A percentile compares a stretch with the other conserved stretches of the same genome.
Evolutionary conservation across 2,797 vertebrate genomes (phyloP).

Genomic region (Dromococcyx pavoninus): DNA sequence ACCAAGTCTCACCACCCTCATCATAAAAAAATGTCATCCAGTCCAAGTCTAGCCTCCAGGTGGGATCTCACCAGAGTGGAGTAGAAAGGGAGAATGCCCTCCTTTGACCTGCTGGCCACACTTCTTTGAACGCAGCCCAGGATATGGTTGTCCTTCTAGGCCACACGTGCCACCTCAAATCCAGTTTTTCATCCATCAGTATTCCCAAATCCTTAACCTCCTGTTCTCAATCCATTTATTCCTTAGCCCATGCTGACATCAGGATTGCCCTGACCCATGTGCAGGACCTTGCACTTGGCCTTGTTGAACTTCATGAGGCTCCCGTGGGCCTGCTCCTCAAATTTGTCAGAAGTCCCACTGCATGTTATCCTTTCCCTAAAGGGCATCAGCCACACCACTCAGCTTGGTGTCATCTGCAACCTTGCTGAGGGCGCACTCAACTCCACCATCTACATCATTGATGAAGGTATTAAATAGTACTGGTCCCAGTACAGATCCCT

Average conservation of each 20-base stretch:
- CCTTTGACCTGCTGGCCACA: not conserved
- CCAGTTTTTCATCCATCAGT: not conserved
- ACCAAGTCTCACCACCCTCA: not conserved
- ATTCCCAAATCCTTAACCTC: not conserved
- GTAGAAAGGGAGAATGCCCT: not conserved
- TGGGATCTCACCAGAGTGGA: not conserved
- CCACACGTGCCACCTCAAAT: rapidly evolving
- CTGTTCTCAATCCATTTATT: not conserved
- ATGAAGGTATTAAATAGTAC: no score
- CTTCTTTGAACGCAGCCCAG: not conserved
- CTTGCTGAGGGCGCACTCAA: not conserved
- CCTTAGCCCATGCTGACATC: rapidly evolving
- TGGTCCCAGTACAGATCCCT: no score
- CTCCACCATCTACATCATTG: not conserved
- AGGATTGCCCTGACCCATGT: not conserved
- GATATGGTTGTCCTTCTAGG: not conserved
- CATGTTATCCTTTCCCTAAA: not conserved
- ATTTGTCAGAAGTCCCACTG: not conserved
- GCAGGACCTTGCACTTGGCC: not conserved
- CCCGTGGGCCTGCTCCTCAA: not conserved
- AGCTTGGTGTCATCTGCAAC: not conserved
- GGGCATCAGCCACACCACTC: not conserved
- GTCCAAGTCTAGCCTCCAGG: not conserved
- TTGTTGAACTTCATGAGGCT: not conserved
- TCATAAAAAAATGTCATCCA: not conserved